Evolutionary conservation across 2,113 vertebrate genomes (phyloP), one percentile per base, ranked within the genome.

Genomic region (Aramus guarauna): DNA sequence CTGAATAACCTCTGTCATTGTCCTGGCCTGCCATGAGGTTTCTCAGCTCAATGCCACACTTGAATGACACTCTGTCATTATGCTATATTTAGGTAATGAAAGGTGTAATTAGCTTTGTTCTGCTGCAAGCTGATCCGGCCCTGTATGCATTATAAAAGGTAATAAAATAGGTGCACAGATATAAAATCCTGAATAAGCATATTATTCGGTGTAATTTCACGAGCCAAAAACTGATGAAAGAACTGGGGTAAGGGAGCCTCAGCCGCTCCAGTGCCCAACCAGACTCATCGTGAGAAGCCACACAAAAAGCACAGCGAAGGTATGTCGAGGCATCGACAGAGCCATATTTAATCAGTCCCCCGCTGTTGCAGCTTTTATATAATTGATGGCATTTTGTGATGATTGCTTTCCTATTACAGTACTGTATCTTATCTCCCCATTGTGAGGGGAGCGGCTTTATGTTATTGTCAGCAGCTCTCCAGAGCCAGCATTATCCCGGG

Each of bases 71-170:
- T 98, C 98, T 98, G 97, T 98, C 97, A 98, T 98, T 98, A 98
- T 91, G 92, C 97, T 98, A 98, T 98, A 97, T 98, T 98, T 98
- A 98, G 98, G 93, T 94, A 97, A 96, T 97, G 96, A 96, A 98
- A 97, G 97, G 97, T 98, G 97, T 98, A 98, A 98, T 98, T 98
- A 98, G 97, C 97, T 98, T 98, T 98, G 98, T 98, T 98, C 98
- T 97, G 90, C 94, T 98, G 98, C 96, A 98, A 97, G 97, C 90
- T 67, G 97, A 98, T 98, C 97, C 12, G 92, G 93, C 92, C 91
- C 97, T 86, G 86, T 91, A 94, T 95, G 95, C 94, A 97, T 96
- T 97, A 97, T 95, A 97, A 98, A 97, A 97, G 97, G 98, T 98
- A 98, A 98, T 98, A 97, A 98, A 98, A 98, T 98, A 98, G 96